Percentiles rank a stretch among this genome's conserved stretches.
Evolutionary conservation across 2,113 vertebrate species (phyloP).

Genomic region (Nettapus auritus): DNA sequence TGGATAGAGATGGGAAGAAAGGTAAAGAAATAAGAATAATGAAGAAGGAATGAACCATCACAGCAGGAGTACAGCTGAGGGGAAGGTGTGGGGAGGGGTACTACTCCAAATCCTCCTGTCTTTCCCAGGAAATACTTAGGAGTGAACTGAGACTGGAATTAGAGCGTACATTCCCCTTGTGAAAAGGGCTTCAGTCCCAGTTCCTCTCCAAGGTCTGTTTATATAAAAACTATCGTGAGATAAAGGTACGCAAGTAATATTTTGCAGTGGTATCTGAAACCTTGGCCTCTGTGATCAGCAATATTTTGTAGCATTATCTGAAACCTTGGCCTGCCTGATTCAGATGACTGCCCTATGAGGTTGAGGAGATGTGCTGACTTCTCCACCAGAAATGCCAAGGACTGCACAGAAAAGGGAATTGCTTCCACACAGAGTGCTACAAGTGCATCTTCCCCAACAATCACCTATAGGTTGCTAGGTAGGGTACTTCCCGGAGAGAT

Average conservation of each 20-base stretch:
- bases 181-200: not conserved
- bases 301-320: not conserved
- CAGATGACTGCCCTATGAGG: not conserved
- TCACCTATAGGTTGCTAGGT: not conserved
- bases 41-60: not conserved
- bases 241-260: not conserved
- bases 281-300: not conserved
- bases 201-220: not conserved
- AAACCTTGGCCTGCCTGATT: not conserved
- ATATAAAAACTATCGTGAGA: not conserved
- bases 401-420: not conserved
- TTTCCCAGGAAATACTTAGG: not conserved
- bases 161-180: not conserved
- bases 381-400: not conserved
- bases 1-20: not conserved
- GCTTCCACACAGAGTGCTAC: not conserved
- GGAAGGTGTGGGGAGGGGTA: not conserved
- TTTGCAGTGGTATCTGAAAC: not conserved
- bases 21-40: not conserved
- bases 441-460: not conserved
- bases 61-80: not conserved
- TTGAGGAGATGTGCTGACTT: not conserved
- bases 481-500: not conserved
- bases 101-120: not conserved
- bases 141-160: not conserved